phyloP scores from a whole-genome alignment of 1,140 invertebrate species.

The Drosophila subpulchrella region DNA sequence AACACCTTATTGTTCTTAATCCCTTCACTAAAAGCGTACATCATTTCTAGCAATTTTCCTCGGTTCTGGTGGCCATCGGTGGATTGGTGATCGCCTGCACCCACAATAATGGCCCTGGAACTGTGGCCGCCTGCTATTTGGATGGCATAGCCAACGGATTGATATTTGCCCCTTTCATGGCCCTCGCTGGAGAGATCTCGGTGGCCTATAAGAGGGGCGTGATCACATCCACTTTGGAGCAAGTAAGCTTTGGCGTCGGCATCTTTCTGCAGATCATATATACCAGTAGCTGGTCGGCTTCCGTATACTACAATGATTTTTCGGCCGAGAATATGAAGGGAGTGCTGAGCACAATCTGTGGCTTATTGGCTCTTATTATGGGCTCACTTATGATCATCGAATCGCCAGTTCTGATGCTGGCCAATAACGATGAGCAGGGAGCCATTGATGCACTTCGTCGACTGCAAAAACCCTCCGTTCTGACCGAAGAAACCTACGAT shows the following conservation, averaged over 20 bases:
- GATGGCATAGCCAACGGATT: constrained; percentile 67
- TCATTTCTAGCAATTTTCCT: constrained; percentile 21
- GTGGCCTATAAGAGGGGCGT: constrained; percentile 40
- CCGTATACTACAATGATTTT: not conserved
- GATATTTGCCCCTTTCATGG: constrained; percentile 56
- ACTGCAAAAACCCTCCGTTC: constrained; percentile 40
- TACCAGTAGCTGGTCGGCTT: constrained; percentile 12
- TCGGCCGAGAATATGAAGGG: constrained; percentile 54
- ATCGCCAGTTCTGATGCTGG: constrained; percentile 59
- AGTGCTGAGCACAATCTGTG: constrained; percentile 37
- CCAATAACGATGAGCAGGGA: constrained; percentile 49
- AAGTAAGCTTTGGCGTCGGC: constrained; percentile 23
- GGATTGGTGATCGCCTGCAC: constrained; percentile 42
- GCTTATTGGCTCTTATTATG: constrained; percentile 26
- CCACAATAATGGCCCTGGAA: not conserved
- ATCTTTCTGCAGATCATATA: constrained; percentile 52
- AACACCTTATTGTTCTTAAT: not conserved
- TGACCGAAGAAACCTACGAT: constrained; percentile 54
- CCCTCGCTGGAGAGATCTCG: constrained; percentile 52
- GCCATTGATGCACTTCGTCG: constrained; percentile 60
- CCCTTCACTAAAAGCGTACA: not conserved
- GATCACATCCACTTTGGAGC: constrained; percentile 25
- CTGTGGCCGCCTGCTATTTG: constrained; percentile 46
- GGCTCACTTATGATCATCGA: constrained; percentile 39
- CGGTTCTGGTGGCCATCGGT: constrained; percentile 39